These are phyloP conservation scores for Itoplectis maculator DNA, from an alignment of 2,888 invertebrate species.

Conservation along the genomic window DNA sequence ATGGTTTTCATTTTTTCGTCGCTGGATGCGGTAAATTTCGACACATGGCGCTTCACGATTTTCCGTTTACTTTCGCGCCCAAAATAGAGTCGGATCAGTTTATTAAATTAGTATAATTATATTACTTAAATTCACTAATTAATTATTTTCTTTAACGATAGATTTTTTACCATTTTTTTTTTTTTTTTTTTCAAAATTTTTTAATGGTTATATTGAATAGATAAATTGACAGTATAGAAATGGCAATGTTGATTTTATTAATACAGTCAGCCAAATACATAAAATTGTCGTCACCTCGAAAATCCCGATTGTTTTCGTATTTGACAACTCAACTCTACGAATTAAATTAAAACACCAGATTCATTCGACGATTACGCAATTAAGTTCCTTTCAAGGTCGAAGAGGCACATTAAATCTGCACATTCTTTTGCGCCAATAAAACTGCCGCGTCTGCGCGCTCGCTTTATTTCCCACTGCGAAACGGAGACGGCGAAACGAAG, in stretches of 20 bases:
- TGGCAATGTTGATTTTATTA: too few species aligned
- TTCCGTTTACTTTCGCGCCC: conserved; percentile 26
- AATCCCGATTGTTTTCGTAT: not conserved
- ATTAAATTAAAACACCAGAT: not conserved
- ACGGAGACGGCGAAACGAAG: conserved; percentile 45
- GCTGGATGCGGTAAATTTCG: not conserved
- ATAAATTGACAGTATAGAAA: too few species aligned
- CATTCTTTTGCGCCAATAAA: conserved; percentile 35
- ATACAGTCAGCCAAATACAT: not conserved
- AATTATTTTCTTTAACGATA: too few species aligned
- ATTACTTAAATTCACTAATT: not conserved
- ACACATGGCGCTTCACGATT: conserved; percentile 32
- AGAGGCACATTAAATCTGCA: conserved; percentile 22
- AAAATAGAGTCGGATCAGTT: not conserved
- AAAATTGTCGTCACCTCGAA: not conserved
- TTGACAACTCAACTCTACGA: not conserved
- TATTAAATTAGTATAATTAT: not conserved
- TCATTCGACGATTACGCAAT: not conserved
- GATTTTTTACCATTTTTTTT: too few species aligned
- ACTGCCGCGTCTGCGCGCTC: conserved; percentile 61
- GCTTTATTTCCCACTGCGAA: conserved; percentile 59
- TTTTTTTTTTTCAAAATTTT: too few species aligned
- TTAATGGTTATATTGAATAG: too few species aligned
- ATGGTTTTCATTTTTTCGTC: conserved; percentile 23
- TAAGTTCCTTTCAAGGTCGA: conserved; percentile 14